These are phyloP conservation scores for Hetaerina americana DNA, from an alignment of 1,140 invertebrate species.

Conservation along the genomic window DNA sequence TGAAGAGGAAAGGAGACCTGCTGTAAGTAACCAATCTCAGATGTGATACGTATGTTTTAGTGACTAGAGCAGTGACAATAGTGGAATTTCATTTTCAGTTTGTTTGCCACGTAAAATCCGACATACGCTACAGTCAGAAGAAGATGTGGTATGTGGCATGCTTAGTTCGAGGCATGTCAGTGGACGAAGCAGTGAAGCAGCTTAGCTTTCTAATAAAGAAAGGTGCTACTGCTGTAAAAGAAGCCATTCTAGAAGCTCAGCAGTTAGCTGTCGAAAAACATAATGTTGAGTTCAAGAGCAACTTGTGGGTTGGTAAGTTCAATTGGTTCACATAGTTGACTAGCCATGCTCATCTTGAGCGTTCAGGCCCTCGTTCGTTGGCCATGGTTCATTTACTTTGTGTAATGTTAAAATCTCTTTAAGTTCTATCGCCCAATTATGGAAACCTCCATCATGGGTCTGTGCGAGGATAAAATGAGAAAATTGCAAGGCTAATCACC, in stretches of 20 bases:
- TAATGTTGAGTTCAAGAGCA: conserved; percentile 89
- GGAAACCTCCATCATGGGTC: no score
- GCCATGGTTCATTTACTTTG: no score
- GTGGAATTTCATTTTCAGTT: conserved; percentile 45
- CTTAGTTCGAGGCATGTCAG: conserved; percentile 76
- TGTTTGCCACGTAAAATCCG: conserved; percentile 65
- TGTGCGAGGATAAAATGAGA: no score
- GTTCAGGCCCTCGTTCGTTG: no score
- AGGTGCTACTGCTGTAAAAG: conserved; percentile 63
- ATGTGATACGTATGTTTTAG: conserved; percentile 7
- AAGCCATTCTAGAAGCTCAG: conserved; percentile 78
- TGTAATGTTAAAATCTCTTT: no score
- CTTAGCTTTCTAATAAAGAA: conserved; percentile 71
- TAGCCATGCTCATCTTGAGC: no score
- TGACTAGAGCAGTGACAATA: not conserved
- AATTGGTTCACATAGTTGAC: no score
- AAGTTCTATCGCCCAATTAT: no score
- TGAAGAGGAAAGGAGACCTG: conserved; percentile 63
- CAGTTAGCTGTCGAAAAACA: conserved; percentile 73
- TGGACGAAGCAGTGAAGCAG: conserved; percentile 89
- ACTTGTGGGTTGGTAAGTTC: conserved; percentile 87
- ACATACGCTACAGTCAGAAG: conserved; percentile 80
- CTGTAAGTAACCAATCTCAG: conserved; percentile 43
- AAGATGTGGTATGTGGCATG: conserved; percentile 86
- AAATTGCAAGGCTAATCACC: no score